These are phyloP conservation scores for Myathropa florea DNA, from an alignment of 2,888 invertebrate species.

Conservation along the genomic window DNA sequence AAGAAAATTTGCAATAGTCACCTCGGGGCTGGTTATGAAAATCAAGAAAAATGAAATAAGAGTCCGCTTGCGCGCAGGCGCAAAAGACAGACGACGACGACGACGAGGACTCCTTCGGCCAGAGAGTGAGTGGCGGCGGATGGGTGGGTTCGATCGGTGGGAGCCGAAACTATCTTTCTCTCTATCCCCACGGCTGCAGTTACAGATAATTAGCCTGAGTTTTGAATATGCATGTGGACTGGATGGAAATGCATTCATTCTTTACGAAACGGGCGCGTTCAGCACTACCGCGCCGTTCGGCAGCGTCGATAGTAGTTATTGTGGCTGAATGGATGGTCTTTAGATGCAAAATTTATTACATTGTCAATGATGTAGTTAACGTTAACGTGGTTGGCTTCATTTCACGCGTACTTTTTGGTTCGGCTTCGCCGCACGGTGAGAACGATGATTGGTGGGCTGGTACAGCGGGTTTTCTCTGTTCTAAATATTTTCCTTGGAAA, in stretches of 20 bases:
- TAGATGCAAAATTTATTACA: slow-evolving; percentile 28
- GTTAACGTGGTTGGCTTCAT: slow-evolving; percentile 34
- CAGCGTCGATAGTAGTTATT: background rate
- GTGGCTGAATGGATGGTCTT: slow-evolving; percentile 13
- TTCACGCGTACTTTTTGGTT: slow-evolving; percentile 35
- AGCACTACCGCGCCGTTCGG: background rate
- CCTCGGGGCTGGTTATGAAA: slow-evolving; percentile 64
- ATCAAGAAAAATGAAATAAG: slow-evolving; percentile 17
- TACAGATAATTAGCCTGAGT: slow-evolving; percentile 59
- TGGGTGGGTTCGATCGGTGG: slow-evolving; percentile 66
- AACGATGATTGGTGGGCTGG: background rate
- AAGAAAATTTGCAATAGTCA: slow-evolving; percentile 67
- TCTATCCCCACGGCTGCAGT: slow-evolving; percentile 56
- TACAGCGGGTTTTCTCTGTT: background rate
- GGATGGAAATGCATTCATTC: slow-evolving; percentile 7
- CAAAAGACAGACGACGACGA: slow-evolving; percentile 44
- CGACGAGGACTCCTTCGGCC: slow-evolving; percentile 1
- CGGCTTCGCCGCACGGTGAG: background rate
- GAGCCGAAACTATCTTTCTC: slow-evolving; percentile 53
- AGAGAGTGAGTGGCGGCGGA: slow-evolving; percentile 25
- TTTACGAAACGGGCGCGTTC: slow-evolving; percentile 1
- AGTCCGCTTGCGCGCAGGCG: slow-evolving; percentile 14
- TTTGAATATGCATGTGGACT: slow-evolving; percentile 55
- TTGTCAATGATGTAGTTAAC: slow-evolving; percentile 49
- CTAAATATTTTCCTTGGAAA: background rate